These are phyloP conservation scores for Hirtodrosophila alboralis DNA, from an alignment of 2,888 invertebrate genomes.

Conservation along the genomic window DNA sequence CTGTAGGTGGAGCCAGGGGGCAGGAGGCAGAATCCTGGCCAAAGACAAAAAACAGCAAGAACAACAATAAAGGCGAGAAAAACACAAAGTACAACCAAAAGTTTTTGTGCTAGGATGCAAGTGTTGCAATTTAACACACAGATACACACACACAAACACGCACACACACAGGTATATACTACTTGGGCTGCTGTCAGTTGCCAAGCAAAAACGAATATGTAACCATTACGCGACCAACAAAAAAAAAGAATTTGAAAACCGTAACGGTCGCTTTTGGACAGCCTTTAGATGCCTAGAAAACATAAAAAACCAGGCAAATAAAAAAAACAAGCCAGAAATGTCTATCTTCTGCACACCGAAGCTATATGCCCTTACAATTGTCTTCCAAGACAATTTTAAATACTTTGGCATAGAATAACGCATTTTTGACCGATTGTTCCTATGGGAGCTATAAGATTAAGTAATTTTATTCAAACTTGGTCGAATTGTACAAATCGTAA, in stretches of 20 bases:
- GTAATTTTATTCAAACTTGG: too few species aligned
- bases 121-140: slow-evolving; percentile 47
- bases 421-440: too few species aligned
- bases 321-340: neutral
- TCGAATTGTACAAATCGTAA: too few species aligned
- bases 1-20: slow-evolving; percentile 25
- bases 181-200: slow-evolving; percentile 15
- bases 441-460: too few species aligned
- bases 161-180: slow-evolving; percentile 6
- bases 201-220: slow-evolving; percentile 13
- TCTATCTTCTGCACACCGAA: too few species aligned
- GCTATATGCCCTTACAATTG: too few species aligned
- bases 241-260: slow-evolving; percentile 7
- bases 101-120: slow-evolving; percentile 46
- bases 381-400: too few species aligned
- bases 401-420: too few species aligned
- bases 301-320: slow-evolving; percentile 12
- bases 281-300: slow-evolving; percentile 8
- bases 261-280: slow-evolving; percentile 1
- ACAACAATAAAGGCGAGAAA: too few species aligned
- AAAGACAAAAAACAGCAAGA: slow-evolving; percentile 21
- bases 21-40: neutral
- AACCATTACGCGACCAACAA: slow-evolving; percentile 24
- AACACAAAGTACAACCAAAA: slow-evolving; percentile 32
- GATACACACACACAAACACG: slow-evolving; percentile 13